Conservation (phyloP, 2,113 vertebrate genomes). For the Bungarus multicinctus region DNA sequence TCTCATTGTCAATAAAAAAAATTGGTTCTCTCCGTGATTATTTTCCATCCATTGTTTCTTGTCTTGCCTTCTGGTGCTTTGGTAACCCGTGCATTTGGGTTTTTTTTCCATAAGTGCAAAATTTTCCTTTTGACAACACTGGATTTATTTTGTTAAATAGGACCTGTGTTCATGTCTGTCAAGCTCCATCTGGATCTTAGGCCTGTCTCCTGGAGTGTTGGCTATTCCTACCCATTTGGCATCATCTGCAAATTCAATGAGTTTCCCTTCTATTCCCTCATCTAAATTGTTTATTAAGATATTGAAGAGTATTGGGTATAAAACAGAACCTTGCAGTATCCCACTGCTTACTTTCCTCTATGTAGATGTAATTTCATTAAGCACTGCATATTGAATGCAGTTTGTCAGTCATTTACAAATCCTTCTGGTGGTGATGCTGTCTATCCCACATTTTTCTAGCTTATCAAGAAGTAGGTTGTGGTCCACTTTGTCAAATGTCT, state of each 20-base stretch:
- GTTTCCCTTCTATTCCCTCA: neutral
- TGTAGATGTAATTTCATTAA: neutral
- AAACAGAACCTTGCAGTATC: neutral
- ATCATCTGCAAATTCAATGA: neutral
- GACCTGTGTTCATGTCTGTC: neutral
- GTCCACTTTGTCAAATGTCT: neutral
- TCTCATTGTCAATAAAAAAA: neutral
- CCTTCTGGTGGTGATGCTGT: neutral
- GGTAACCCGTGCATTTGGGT: neutral
- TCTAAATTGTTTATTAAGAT: neutral
- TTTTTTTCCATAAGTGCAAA: neutral
- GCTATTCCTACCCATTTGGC: neutral
- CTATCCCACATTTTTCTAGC: neutral
- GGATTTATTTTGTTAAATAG: neutral
- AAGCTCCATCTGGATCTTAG: neutral
- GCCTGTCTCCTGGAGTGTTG: neutral
- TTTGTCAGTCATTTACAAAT: neutral
- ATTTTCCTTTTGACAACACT: neutral
- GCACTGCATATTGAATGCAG: neutral
- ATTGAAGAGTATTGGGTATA: neutral
- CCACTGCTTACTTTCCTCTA: neutral
- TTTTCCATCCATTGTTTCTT: neutral
- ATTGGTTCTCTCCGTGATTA: neutral
- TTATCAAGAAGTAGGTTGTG: neutral
- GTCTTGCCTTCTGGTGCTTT: neutral